A percentile compares a stretch with the other conserved stretches of the same genome.
phyloP scores from a whole-genome alignment of 2,113 vertebrate species.

The Ahaetulla prasina region DNA sequence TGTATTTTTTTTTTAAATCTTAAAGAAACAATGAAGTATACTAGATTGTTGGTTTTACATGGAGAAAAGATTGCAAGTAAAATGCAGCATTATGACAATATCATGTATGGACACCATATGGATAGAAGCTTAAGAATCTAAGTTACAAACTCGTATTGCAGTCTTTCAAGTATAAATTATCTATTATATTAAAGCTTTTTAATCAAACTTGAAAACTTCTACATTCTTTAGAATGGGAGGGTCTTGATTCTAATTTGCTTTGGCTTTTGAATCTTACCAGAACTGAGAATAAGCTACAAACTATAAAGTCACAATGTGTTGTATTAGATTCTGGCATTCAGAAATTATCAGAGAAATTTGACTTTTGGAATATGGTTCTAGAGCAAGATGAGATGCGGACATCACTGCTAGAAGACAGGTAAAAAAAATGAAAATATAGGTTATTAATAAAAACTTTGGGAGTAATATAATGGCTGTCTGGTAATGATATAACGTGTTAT shows the following conservation, averaged over 20 bases:
- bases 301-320: constrained; percentile 61
- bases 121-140: not conserved
- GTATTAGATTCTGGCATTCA: constrained; percentile 61
- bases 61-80: not conserved
- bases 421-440: constrained; percentile 35
- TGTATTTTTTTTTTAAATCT: not conserved
- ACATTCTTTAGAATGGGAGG: not conserved
- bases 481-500: not conserved
- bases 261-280: constrained; percentile 45
- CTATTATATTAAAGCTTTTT: not conserved
- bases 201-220: not conserved
- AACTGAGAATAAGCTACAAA: constrained; percentile 63
- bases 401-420: constrained; percentile 54
- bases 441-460: not conserved
- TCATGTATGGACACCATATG: not conserved
- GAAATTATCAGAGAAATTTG: constrained; percentile 55
- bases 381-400: constrained; percentile 49
- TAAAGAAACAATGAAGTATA: not conserved
- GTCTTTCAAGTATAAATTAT: not conserved
- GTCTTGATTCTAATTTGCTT: not conserved
- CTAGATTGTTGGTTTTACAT: not conserved
- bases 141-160: not conserved
- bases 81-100: not conserved
- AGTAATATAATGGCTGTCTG: not conserved
- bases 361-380: constrained; percentile 48